These are phyloP conservation scores for Callyntrura sp. DNA, from an alignment of 2,888 invertebrate genomes.

Conservation along the genomic window DNA sequence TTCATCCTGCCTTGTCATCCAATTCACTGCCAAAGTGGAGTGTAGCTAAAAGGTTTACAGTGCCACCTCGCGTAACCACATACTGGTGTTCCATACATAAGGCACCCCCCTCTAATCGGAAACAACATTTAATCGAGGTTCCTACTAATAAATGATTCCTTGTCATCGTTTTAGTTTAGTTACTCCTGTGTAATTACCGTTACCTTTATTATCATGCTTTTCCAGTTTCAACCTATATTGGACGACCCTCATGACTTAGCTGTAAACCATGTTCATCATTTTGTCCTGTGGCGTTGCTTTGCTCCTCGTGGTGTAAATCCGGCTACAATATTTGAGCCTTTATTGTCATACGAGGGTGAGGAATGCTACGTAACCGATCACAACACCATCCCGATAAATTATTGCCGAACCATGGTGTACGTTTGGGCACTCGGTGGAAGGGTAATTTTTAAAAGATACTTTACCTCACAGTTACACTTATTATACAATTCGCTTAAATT, in stretches of 20 bases:
- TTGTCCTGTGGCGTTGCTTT: conserved; percentile 63
- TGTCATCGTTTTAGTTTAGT: neutral
- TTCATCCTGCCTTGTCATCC: conserved; percentile 34
- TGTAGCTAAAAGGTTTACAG: neutral
- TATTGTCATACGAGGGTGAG: conserved; percentile 39
- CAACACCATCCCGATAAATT: conserved; percentile 55
- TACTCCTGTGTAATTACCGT: neutral
- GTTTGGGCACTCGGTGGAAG: conserved; percentile 76
- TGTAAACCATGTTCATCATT: conserved; percentile 71
- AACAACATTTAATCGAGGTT: conserved; percentile 69
- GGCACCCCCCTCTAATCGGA: conserved; percentile 24
- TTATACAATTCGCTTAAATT: too few species aligned
- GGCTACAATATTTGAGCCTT: conserved; percentile 62
- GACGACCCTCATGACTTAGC: conserved; percentile 56
- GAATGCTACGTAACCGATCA: conserved; percentile 67
- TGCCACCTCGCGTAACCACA: conserved; percentile 39
- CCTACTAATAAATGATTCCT: neutral
- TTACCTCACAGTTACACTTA: too few species aligned
- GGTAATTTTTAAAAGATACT: too few species aligned
- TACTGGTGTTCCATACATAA: conserved; percentile 68
- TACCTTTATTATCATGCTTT: neutral
- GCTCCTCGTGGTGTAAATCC: conserved; percentile 66
- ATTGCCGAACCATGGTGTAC: conserved; percentile 64
- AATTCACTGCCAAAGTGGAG: conserved; percentile 51
- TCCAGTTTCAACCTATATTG: conserved; percentile 51